Conservation (phyloP, 2,113 vertebrate species). For the Oophaga pumilio region DNA sequence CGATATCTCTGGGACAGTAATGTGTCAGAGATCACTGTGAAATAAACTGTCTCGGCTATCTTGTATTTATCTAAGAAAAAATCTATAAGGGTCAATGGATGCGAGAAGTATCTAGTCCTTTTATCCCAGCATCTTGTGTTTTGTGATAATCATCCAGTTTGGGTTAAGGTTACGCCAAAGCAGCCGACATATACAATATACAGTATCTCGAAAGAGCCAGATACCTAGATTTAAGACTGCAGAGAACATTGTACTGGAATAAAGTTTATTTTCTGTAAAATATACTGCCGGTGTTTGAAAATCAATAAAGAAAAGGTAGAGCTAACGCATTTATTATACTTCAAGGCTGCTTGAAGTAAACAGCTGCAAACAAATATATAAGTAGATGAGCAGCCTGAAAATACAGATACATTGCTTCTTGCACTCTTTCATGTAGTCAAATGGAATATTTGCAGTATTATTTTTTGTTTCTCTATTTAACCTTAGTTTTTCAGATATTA, state of each 20-base stretch:
- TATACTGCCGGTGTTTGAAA: constrained; percentile 31
- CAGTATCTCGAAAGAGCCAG: constrained; percentile 35
- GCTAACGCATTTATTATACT: background rate
- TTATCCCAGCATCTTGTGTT: constrained; percentile 32
- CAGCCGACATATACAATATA: constrained; percentile 23
- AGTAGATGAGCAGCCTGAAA: background rate
- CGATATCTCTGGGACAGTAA: background rate
- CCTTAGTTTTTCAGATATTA: background rate
- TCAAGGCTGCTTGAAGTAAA: constrained; percentile 32
- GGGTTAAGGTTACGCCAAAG: constrained; percentile 38
- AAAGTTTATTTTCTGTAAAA: constrained; percentile 43
- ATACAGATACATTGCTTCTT: background rate
- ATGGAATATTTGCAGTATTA: background rate
- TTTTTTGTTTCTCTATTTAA: background rate
- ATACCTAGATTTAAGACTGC: constrained; percentile 32
- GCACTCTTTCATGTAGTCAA: background rate
- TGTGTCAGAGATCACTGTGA: constrained; percentile 15
- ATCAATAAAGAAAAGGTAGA: constrained; percentile 41
- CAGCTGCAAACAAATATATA: constrained; percentile 12
- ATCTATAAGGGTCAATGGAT: constrained; percentile 27
- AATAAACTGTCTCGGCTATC: constrained; percentile 32
- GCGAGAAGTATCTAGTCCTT: constrained; percentile 35
- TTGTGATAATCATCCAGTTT: constrained; percentile 35
- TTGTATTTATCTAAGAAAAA: constrained; percentile 34
- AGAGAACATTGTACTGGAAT: constrained; percentile 10